Evolutionary conservation across 1,140 invertebrate species (phyloP), one percentile per base, ranked within the genome.

Genomic region (Caerostris darwini): DNA sequence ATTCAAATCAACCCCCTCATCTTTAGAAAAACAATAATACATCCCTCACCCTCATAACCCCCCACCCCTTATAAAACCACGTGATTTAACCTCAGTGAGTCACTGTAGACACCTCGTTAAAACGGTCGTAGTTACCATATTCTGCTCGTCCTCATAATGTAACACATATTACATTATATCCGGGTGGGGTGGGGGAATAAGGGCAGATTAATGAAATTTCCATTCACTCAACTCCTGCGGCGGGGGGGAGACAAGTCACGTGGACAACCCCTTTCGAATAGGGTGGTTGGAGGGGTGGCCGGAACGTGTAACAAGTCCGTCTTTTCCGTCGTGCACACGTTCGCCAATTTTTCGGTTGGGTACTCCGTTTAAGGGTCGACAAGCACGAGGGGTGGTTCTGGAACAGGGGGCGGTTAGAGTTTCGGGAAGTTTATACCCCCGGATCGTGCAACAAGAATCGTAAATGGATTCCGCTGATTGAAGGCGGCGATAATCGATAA

Each of bases 81-180:
- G 77, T 92, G 81, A 67, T n/a, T 92, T 92, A 19, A 57, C 90
- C 82, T 85, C 77, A 53, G 82, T 67, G 90, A 67, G 54, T 92
- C 81, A 92, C 54, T 53, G 57, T 50, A 88, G 61, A 17, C 90
- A 92, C 81, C 90, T 92, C 71, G 90, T 92, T 92, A 92, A 92
- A 92, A 81, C 90, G 90, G 77, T 92, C 90, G 85, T 77, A 92
- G 90, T 92, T 67, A 85, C 77, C 90, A 92, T 85, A 92, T 85
- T 92, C 90, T 59, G 82, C 59, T 92, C 58, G 56, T 85, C 54
- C n/a, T 57, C 53, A 64, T 69, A 83, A 92, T 92, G 90, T 85
- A 85, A 85, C 77, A 92, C 90, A 69, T 92, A 92, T 92, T 92
- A 92, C 90, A 92, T 90, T 90, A 92, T 92, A 83, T 85, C 61